Evolutionary conservation across 1,140 invertebrate species (phyloP), one percentile per base, ranked within the genome.

Genomic region (Drosophila nikananu): DNA sequence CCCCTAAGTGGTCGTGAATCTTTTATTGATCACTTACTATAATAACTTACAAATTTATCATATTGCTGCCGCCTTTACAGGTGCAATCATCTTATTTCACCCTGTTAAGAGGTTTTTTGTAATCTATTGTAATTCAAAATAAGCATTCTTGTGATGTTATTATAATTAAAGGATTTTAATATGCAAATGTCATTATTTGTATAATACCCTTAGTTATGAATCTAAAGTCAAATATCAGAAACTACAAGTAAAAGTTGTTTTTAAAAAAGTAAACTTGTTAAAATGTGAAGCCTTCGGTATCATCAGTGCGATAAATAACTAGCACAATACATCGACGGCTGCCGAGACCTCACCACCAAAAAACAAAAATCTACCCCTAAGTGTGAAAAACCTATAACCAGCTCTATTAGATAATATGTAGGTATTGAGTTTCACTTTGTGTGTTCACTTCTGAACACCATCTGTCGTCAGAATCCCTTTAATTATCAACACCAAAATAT

Each of bases 391-490:
- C 52, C 8, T 55, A 37, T 55, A 37, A 55, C 32, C 19, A 55
- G 32, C 32, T 55, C 8, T 37, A 55, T 55, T 55, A 55, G 19
- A 37, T 55, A 55, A 55, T 55, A 37, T 55, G 32, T 15, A 55
- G 52, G 52, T 55, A 55, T 55, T 55, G 52, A 37, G 32, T 55
- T 55, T 55, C 52, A 55, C 13, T 37, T 55, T 55, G 19, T 55
- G 52, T 37, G 52, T 55, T 55, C 52, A 35, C 19, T 55, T 37
- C 15, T 37, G 19, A 55, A 37, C 52, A 37, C 35, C 52, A 55
- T 55, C 52, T 55, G 52, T 55, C 32, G 52, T 37, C 19, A 13
- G 15, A 55, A 37, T 55, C 19, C 52, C 52, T 23, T 37, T 55
- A 55, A 55, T 55, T 55, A 55, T 37, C 15, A 55, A 55, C 52